Base-by-base conservation (phyloP, 2,888 invertebrate genomes). In the Anthophora plumipes region DNA sequence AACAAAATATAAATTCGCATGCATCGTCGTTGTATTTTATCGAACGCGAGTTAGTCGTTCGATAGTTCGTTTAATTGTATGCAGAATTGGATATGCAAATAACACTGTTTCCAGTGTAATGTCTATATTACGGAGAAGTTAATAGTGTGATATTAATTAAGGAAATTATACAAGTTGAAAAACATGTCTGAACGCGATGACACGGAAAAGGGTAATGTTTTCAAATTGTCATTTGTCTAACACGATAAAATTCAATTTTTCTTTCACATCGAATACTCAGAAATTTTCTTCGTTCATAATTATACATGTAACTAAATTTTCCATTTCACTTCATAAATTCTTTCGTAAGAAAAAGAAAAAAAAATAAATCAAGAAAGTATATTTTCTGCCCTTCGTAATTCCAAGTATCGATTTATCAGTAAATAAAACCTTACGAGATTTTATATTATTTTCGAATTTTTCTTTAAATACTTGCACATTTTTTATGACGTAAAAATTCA, bases 161-260 rank as follows among this genome's bases (percentile, higher is more conserved):
- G 41, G 7, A 6, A 14, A 48, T 71, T 20, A 8, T 37, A n/a
- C 22, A 9, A 71, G 60, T 59, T 52, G 48, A 25, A 59, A 63
- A 71, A 60, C 31, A 83, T 84, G 84, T 84, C 85, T 9, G 77
- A 84, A n/a, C 81, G 25, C 5, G 70, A 85, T 63, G 84, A 75
- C 12, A 64, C 75, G 17, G 72, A 75, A 73, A 85, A 71, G n/a
- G 84, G 84, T 84, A 84, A 84, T 11, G 54, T 73, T 61, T 78
- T 60, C 41, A 17, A 75, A 73, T 17, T 80, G 69, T 80, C 74
- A 74, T 48, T 81, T 37, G 50, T 43, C 9, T 11, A 39, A 37
- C 0, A 25, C n/a, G 39, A 12, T 11, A 64, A 48, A 74, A 31
- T 64, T 52, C 20, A 43, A 20, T 43, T 17, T 69, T 59, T 69